These are phyloP conservation scores for Arge pagana DNA, from an alignment of 2,888 invertebrate genomes.

Conservation along the genomic window DNA sequence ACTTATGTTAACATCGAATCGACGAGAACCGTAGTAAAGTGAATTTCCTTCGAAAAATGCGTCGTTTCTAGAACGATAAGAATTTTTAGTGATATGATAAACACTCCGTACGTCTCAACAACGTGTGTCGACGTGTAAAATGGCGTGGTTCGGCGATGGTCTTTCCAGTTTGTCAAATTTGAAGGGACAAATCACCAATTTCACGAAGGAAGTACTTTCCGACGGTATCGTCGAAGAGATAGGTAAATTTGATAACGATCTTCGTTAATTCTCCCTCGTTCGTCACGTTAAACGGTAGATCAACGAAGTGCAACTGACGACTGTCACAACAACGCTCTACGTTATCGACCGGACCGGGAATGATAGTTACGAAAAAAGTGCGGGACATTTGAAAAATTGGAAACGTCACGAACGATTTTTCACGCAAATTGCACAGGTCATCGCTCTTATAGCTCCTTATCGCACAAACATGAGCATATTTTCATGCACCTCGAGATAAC, in stretches of 20 bases:
- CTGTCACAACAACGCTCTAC: slow-evolving; percentile 52
- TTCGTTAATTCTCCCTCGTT: not conserved
- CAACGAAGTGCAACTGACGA: slow-evolving; percentile 29
- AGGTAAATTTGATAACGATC: slow-evolving; percentile 53
- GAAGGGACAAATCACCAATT: slow-evolving; percentile 86
- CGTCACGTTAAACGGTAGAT: not conserved
- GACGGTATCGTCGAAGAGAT: slow-evolving; percentile 70
- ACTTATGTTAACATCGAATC: not conserved
- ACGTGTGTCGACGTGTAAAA: slow-evolving; percentile 53
- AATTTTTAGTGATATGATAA: slow-evolving; percentile 4
- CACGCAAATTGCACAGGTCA: no score
- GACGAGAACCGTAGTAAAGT: not conserved
- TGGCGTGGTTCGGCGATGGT: slow-evolving; percentile 57
- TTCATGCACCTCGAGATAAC: no score
- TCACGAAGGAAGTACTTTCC: slow-evolving; percentile 87
- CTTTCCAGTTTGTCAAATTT: slow-evolving; percentile 62
- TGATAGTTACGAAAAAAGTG: no score
- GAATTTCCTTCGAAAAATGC: not conserved
- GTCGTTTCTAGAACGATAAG: not conserved
- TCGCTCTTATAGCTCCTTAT: no score
- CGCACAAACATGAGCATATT: no score
- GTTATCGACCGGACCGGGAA: slow-evolving; percentile 47
- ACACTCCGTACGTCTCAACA: no score
- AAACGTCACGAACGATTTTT: no score
- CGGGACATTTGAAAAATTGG: no score